Evolutionary conservation across 2,113 vertebrate genomes (phyloP).

Genomic region (Salvelinus fontinalis): DNA sequence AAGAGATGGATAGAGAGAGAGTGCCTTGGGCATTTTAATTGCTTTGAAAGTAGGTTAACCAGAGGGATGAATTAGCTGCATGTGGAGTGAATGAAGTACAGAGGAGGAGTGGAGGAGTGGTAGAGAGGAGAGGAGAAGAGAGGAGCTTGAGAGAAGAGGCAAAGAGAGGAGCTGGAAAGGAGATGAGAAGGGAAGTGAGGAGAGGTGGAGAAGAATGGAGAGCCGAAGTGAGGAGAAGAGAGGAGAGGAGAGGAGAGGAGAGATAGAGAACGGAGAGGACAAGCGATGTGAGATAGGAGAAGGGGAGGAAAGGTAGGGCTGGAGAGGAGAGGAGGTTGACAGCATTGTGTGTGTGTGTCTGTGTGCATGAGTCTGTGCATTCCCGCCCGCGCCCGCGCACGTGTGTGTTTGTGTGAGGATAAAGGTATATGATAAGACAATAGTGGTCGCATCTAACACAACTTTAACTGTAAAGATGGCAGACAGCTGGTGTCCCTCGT

Average conservation of each 20-base stretch:
- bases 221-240: not conserved
- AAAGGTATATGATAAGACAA: not conserved
- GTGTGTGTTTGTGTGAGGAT: not conserved
- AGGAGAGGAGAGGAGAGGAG: not conserved
- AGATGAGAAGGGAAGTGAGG: not conserved
- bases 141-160: not conserved
- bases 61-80: constrained; percentile 38
- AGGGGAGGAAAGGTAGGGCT: not conserved
- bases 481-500: constrained; percentile 1
- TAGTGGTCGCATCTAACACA: constrained; percentile 1
- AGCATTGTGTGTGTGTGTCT: not conserved
- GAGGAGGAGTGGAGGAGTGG: not conserved
- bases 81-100: constrained; percentile 26
- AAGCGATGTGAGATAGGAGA: not conserved
- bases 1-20: constrained; percentile 8
- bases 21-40: constrained; percentile 35
- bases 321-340: not conserved
- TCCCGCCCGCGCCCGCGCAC: no score
- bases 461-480: not conserved
- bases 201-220: not conserved
- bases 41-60: constrained; percentile 53
- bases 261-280: not conserved
- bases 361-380: not conserved
- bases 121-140: not conserved
- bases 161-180: not conserved